These are phyloP conservation scores for Drosophila subobscura DNA, from an alignment of 1,140 invertebrate species.

Conservation along the genomic window DNA sequence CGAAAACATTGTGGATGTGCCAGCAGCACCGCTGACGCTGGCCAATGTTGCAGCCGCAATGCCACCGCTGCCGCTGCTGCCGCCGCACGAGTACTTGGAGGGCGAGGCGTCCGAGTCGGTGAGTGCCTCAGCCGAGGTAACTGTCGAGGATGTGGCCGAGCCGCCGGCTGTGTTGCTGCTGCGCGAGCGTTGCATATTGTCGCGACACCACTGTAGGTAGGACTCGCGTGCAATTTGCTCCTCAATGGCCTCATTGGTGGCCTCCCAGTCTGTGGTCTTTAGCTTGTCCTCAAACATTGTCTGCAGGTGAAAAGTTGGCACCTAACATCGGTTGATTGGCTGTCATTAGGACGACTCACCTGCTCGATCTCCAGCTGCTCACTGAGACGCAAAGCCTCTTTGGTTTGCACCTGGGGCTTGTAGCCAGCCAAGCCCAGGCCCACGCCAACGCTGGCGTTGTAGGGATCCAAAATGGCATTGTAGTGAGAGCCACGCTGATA, in stretches of 20 bases:
- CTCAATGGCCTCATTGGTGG: slow-evolving; percentile 95
- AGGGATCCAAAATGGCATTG: slow-evolving; percentile 95
- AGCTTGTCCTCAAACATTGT: slow-evolving; percentile 97
- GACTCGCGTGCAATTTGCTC: slow-evolving; percentile 95
- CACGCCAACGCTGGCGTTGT: slow-evolving; percentile 92
- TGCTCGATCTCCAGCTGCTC: slow-evolving; percentile 95
- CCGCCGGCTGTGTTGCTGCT: slow-evolving; percentile 64
- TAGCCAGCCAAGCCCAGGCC: slow-evolving; percentile 94
- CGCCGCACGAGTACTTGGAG: slow-evolving; percentile 70
- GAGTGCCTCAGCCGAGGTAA: slow-evolving; percentile 76
- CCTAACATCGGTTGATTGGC: slow-evolving; percentile 37
- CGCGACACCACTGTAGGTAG: slow-evolving; percentile 93
- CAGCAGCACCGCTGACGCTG: slow-evolving; percentile 24
- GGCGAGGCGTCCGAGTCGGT: slow-evolving; percentile 74
- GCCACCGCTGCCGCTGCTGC: slow-evolving; percentile 19
- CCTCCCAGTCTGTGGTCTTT: slow-evolving; percentile 96
- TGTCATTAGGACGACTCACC: slow-evolving; percentile 35
- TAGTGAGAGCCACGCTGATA: slow-evolving; percentile 96
- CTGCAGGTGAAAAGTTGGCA: slow-evolving; percentile 12
- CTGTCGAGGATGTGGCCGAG: slow-evolving; percentile 77
- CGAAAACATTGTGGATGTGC: slow-evolving; percentile 29
- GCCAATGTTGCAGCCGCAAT: slow-evolving; percentile 37
- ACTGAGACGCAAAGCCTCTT: slow-evolving; percentile 91
- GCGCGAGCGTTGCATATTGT: slow-evolving; percentile 87
- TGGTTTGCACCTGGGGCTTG: slow-evolving; percentile 91